Evolutionary conservation across 2,888 invertebrate species (phyloP).

Genomic region (Macrosoma leucophasiata): DNA sequence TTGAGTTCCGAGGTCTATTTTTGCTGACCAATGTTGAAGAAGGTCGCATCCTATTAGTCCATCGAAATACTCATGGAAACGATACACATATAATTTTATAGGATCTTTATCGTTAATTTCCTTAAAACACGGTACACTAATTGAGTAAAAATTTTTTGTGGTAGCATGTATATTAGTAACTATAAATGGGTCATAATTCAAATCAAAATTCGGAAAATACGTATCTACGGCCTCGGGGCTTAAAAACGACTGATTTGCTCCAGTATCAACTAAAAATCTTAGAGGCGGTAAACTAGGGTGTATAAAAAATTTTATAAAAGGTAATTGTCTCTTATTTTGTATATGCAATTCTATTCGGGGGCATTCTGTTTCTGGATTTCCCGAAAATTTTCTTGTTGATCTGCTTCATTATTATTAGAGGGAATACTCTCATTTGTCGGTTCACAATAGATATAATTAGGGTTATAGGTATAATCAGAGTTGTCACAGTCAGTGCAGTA

Average conservation of each 20-base stretch:
- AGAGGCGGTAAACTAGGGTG: conserved; percentile 22
- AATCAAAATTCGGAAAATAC: too few species aligned
- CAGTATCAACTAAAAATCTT: conserved; percentile 27
- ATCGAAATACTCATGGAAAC: too few species aligned
- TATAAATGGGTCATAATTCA: too few species aligned
- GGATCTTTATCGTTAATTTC: too few species aligned
- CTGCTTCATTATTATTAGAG: neutral
- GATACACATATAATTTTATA: too few species aligned
- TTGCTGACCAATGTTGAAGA: too few species aligned
- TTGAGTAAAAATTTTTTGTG: too few species aligned
- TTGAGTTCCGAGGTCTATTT: too few species aligned
- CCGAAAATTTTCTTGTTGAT: conserved; percentile 22
- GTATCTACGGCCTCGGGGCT: conserved; percentile 23
- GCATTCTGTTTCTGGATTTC: conserved; percentile 4
- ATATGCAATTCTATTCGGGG: conserved; percentile 3
- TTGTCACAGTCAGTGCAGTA: neutral
- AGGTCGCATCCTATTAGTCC: too few species aligned
- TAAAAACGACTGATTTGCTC: conserved; percentile 27
- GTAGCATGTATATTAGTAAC: too few species aligned
- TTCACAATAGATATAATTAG: too few species aligned
- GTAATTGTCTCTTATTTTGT: conserved; percentile 21
- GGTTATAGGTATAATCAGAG: neutral
- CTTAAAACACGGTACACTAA: too few species aligned
- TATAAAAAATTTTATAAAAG: conserved; percentile 26
- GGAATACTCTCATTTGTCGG: neutral